Evolutionary conservation across 2,113 vertebrate species (phyloP).

Genomic region (Smithornis capensis): DNA sequence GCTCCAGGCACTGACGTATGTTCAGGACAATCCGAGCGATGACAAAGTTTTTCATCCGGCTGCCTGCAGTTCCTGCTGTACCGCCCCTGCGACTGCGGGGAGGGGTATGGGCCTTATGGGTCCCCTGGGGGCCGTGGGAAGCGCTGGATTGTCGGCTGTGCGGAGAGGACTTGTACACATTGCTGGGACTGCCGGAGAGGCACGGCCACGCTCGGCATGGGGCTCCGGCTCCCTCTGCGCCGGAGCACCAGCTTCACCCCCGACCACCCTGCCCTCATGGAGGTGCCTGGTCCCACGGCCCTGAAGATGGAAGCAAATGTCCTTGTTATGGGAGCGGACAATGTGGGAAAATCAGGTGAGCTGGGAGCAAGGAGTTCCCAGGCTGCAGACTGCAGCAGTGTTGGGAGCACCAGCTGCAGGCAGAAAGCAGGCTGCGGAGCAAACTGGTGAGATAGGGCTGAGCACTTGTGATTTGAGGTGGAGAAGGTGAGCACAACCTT

Average conservation of each 20-base stretch:
- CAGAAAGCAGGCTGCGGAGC: background rate
- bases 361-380: background rate
- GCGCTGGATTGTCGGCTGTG: background rate
- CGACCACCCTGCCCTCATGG: slow-evolving; percentile 50
- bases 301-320: slow-evolving; percentile 80
- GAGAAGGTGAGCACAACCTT: background rate
- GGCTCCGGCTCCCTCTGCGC: slow-evolving; percentile 64
- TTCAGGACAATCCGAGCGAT: background rate
- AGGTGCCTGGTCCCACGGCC: background rate
- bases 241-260: slow-evolving; percentile 70
- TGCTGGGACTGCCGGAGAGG: background rate
- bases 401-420: background rate
- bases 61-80: background rate
- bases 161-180: background rate
- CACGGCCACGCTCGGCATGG: slow-evolving; percentile 29
- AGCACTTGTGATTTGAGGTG: background rate
- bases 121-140: slow-evolving; percentile 39
- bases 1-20: background rate
- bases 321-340: slow-evolving; percentile 79
- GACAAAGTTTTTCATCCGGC: background rate
- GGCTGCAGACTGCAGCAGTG: background rate
- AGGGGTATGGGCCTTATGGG: background rate
- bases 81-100: slow-evolving; percentile 15
- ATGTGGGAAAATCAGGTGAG: slow-evolving; percentile 84
- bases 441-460: background rate